These are phyloP conservation scores for Polypterus senegalus DNA, from an alignment of 2,113 vertebrate genomes.

Conservation along the genomic window DNA sequence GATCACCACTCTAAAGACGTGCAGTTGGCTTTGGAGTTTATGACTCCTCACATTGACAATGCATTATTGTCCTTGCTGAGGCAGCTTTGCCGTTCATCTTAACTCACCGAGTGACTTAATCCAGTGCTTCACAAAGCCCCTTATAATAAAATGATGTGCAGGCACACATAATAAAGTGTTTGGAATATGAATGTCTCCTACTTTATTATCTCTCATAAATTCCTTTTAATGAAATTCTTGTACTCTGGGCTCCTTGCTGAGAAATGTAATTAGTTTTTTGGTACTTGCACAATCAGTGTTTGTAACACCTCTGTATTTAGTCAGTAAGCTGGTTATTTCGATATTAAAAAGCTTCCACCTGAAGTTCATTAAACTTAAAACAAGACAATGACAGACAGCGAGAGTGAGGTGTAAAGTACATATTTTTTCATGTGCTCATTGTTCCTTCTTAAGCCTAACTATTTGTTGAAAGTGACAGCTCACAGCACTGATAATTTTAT, in stretches of 20 bases:
- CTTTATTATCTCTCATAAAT: conserved; percentile 7
- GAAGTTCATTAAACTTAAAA: no score
- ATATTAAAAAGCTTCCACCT: not conserved
- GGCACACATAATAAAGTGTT: not conserved
- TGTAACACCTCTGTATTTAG: not conserved
- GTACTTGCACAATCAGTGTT: conserved; percentile 6
- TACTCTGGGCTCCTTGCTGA: conserved; percentile 6
- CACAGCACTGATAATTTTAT: no score
- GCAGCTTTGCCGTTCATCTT: no score
- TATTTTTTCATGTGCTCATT: no score
- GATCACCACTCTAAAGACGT: no score
- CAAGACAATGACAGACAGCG: no score
- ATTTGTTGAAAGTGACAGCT: no score
- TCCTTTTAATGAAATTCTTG: conserved; percentile 8
- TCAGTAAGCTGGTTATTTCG: not conserved
- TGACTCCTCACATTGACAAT: no score
- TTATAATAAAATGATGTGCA: not conserved
- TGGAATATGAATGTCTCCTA: conserved; percentile 1
- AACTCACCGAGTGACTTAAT: not conserved
- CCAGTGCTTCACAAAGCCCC: conserved; percentile 1
- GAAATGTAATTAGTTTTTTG: conserved; percentile 10
- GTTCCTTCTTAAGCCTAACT: no score
- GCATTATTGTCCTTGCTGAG: no score
- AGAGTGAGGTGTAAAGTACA: no score
- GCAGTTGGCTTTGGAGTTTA: no score